Evolutionary conservation across 2,888 invertebrate genomes (phyloP), one percentile per base, ranked within the genome.

Genomic region (Heteromurus nitidus): DNA sequence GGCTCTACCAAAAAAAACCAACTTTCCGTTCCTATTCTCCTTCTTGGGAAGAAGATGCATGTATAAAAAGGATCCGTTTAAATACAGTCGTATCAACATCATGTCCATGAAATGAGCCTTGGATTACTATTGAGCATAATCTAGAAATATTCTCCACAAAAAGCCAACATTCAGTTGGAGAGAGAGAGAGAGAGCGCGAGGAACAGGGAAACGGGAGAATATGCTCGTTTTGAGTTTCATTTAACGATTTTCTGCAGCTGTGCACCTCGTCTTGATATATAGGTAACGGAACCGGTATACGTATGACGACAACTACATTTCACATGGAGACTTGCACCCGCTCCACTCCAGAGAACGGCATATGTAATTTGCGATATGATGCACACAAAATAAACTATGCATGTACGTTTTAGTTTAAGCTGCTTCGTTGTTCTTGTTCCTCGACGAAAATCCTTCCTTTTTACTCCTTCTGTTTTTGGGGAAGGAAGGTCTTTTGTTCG

Each of bases 211-310:
- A 62, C 44, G 20, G 47, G 28, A 67, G 70, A 70, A 68, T 79
- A 55, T 64, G 70, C 73, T 74, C 73, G 80, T 73, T 80, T 80
- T 80, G 73, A 73, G 80, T 80, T 80, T 80, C 80, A 80, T 80
- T 80, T 80, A 80, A 80, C 80, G 68, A 80, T 80, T 80, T 80
- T 73, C 80, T 80, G 80, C 80, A 80, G 80, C 80, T 80, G 80
- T 80, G 80, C 73, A 80, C 73, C 73, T 55, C 26, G 30, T 31
- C 53, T 55, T 74, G 31, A 26, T 62, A 11, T 31, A 20, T 31
- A 31, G 31, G n/a, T n/a, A n/a, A n/a, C n/a, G n/a, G n/a, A n/a
- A n/a, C n/a, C n/a, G n/a, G n/a, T n/a, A n/a, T n/a, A n/a, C n/a
- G n/a, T n/a, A n/a, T n/a, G n/a, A n/a, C n/a, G n/a, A n/a, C n/a